Percentiles rank a stretch among this genome's conserved stretches.
These are phyloP conservation scores for Tragulus kanchil DNA, from an alignment of 2,113 vertebrate genomes.

Conservation along the genomic window DNA sequence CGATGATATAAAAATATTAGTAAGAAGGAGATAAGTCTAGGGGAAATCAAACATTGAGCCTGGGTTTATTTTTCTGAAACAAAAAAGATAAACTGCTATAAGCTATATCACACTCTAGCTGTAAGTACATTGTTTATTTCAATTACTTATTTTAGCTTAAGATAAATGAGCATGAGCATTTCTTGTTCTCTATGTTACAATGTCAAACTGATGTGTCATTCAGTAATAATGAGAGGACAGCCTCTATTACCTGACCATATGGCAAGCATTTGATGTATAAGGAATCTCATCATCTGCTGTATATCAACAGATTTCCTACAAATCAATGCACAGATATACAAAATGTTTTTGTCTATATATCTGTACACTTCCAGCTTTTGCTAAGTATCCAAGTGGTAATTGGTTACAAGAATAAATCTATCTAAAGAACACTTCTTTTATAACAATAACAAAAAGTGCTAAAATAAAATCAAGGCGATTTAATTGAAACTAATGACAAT, in stretches of 20 bases:
- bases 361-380: slow-evolving; percentile 74
- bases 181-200: slow-evolving; percentile 86
- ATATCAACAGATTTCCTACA: slow-evolving; percentile 88
- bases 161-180: slow-evolving; percentile 87
- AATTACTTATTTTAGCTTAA: slow-evolving; percentile 87
- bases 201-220: slow-evolving; percentile 91
- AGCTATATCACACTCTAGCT: slow-evolving; percentile 86
- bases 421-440: slow-evolving; percentile 77
- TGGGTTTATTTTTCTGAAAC: slow-evolving; percentile 85
- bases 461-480: slow-evolving; percentile 79
- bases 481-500: slow-evolving; percentile 82
- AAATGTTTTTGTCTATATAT: slow-evolving; percentile 79
- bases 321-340: slow-evolving; percentile 87
- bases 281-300: slow-evolving; percentile 89
- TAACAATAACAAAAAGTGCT: slow-evolving; percentile 72
- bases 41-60: not conserved
- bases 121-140: slow-evolving; percentile 84
- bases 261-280: slow-evolving; percentile 87
- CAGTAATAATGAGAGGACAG: slow-evolving; percentile 91
- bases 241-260: slow-evolving; percentile 91
- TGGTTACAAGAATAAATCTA: slow-evolving; percentile 50
- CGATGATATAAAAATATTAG: slow-evolving; percentile 17
- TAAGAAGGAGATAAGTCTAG: not conserved
- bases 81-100: slow-evolving; percentile 88
- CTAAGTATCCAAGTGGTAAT: slow-evolving; percentile 73